Percentiles rank a stretch among this genome's conserved stretches.
These are phyloP conservation scores for Saguinus imperator DNA, from an alignment of 2,113 vertebrate species.

Conservation along the genomic window DNA sequence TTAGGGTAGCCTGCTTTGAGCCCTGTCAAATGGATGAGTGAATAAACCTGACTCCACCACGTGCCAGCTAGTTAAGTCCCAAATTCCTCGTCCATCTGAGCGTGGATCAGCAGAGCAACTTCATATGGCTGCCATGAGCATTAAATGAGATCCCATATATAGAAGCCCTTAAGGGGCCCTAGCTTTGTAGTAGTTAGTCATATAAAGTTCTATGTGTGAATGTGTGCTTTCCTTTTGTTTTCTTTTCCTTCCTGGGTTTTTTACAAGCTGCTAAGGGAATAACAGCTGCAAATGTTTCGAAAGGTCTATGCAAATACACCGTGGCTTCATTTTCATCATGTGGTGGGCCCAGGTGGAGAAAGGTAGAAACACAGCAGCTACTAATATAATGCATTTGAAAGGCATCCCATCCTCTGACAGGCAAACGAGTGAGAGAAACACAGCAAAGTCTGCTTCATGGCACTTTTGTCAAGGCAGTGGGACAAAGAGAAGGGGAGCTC, in stretches of 20 bases:
- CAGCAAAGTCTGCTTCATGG: constrained; percentile 26
- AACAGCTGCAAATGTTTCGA: constrained; percentile 16
- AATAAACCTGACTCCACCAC: not conserved
- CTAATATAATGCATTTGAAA: constrained; percentile 34
- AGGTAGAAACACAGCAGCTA: not conserved
- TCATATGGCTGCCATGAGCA: not conserved
- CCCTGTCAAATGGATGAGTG: not conserved
- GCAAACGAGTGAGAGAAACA: constrained; percentile 28
- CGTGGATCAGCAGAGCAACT: not conserved
- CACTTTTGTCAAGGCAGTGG: not conserved
- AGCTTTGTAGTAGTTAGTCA: not conserved
- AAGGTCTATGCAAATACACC: not conserved
- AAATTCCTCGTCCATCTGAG: not conserved
- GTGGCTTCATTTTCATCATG: constrained; percentile 19
- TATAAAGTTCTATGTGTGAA: not conserved
- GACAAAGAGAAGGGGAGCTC: not conserved
- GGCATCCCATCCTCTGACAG: constrained; percentile 26
- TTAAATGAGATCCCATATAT: not conserved
- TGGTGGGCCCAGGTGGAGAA: constrained; percentile 31
- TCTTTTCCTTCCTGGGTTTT: constrained; percentile 8
- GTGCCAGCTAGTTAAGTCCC: not conserved
- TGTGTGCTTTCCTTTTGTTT: not conserved
- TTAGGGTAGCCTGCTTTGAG: not conserved
- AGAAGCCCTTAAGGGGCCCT: not conserved
- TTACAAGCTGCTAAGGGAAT: constrained; percentile 25